These are phyloP conservation scores for Eurystomus gularis DNA, from an alignment of 2,113 vertebrate genomes.

Conservation along the genomic window DNA sequence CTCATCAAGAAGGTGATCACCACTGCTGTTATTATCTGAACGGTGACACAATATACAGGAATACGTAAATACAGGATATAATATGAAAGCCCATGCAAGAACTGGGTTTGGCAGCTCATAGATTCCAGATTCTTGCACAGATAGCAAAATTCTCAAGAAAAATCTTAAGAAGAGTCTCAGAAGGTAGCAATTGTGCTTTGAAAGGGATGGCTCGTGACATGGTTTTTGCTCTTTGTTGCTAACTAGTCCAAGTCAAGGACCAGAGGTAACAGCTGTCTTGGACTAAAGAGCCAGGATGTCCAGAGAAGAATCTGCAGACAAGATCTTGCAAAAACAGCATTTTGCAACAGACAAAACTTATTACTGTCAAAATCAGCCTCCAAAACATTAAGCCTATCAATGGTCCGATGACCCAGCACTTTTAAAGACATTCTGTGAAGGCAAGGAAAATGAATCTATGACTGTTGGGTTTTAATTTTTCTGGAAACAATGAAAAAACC, in stretches of 20 bases:
- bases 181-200: not conserved
- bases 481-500: not conserved
- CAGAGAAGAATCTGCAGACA: not conserved
- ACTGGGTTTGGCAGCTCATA: not conserved
- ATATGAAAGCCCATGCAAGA: not conserved
- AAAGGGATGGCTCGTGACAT: not conserved
- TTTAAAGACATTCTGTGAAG: not conserved
- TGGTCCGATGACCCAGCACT: not conserved
- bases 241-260: not conserved
- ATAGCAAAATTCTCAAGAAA: not conserved
- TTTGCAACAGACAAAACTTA: not conserved
- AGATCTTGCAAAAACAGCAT: not conserved
- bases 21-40: not conserved
- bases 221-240: not conserved
- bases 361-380: not conserved
- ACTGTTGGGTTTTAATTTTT: not conserved
- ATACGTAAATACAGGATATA: not conserved
- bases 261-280: not conserved
- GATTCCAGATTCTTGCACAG: not conserved
- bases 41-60: not conserved
- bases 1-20: not conserved
- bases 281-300: not conserved
- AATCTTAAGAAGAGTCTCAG: not conserved
- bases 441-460: not conserved
- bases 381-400: not conserved